Evolutionary conservation across 2,888 invertebrate species (phyloP).

Genomic region (Amphimallon solstitiale): DNA sequence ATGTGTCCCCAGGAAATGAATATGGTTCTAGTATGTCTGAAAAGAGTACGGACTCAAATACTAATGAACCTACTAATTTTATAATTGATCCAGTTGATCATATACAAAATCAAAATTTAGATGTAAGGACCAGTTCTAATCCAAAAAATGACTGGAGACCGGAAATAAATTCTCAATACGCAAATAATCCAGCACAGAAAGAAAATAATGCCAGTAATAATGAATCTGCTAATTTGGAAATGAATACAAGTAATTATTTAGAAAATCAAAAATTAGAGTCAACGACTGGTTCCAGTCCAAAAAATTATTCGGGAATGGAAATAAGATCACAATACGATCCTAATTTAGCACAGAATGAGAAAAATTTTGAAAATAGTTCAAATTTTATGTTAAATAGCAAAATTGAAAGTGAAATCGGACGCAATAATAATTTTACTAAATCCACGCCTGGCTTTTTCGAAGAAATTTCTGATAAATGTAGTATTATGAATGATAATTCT

Average conservation of each 20-base stretch:
- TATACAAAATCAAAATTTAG: not conserved
- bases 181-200: not conserved
- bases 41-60: too few relatives aligned
- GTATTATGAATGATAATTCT: not conserved
- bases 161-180: not conserved
- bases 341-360: not conserved
- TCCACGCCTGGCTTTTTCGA: not conserved
- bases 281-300: not conserved
- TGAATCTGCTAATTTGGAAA: not conserved
- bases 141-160: not conserved
- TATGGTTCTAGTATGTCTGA: too few relatives aligned
- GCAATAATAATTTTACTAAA: not conserved
- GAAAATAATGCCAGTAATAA: not conserved
- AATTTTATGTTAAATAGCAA: conserved; percentile 29
- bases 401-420: conserved; percentile 25
- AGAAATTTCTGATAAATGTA: conserved; percentile 14
- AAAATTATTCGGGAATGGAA: not conserved
- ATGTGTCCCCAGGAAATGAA: too few relatives aligned
- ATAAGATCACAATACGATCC: too few relatives aligned
- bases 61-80: too few relatives aligned
- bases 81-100: not conserved
- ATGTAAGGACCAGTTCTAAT: not conserved
- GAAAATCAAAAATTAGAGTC: not conserved
- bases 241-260: not conserved
- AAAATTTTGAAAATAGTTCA: not conserved